Percentiles rank a stretch among this genome's conserved stretches.
phyloP scores from a whole-genome alignment of 2,113 vertebrate genomes.

The Macheiramphus alcinus region DNA sequence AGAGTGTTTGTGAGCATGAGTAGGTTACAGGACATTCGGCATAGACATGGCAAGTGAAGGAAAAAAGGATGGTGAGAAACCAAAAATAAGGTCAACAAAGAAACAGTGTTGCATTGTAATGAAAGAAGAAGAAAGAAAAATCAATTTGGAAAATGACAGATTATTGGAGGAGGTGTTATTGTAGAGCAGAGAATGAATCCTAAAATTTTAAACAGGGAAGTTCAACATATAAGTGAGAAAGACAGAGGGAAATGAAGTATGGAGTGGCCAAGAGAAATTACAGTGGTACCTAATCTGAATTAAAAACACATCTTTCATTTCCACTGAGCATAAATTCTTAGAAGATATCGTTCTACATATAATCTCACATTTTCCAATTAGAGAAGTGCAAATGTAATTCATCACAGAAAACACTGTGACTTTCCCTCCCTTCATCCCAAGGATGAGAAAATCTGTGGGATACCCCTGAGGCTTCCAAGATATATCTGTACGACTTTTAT shows the following conservation, averaged over 20 bases:
- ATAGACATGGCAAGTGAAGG: neutral
- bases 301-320: neutral
- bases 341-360: neutral
- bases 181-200: neutral
- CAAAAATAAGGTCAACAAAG: neutral
- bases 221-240: neutral
- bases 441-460: neutral
- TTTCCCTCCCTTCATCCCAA: neutral
- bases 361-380: neutral
- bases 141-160: neutral
- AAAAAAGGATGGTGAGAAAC: neutral
- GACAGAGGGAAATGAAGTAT: neutral
- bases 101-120: neutral
- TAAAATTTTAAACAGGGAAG: neutral
- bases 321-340: neutral
- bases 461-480: neutral
- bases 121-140: neutral
- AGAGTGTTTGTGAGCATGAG: neutral
- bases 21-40: neutral
- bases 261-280: neutral
- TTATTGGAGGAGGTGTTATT: neutral
- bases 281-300: neutral
- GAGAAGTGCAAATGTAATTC: neutral
- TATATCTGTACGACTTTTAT: accelerated
- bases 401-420: neutral